Evolutionary conservation across 2,888 invertebrate species (phyloP).

Genomic region (Rotaria socialis): DNA sequence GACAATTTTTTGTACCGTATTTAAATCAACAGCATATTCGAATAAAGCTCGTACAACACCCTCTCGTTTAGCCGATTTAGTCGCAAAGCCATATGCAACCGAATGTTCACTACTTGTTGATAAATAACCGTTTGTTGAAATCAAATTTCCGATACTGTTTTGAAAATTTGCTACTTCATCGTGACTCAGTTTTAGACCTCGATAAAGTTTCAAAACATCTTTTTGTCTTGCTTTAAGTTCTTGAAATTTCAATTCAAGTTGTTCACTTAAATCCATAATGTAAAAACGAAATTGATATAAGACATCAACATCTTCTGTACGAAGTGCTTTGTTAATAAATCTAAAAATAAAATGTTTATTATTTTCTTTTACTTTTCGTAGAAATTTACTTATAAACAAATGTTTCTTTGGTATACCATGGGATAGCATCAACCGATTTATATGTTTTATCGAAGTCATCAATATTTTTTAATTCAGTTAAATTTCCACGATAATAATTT

Average conservation of each 20-base stretch:
- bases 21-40: not conserved
- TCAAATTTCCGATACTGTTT: conserved; percentile 21
- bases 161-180: conserved; percentile 4
- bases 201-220: not conserved
- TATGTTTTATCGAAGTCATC: not conserved
- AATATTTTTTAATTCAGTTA: not conserved
- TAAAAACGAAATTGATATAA: conserved; percentile 29
- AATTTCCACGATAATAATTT: conserved; percentile 20
- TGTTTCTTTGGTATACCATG: conserved; percentile 31
- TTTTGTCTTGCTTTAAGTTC: not conserved
- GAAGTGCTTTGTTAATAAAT: conserved; percentile 26
- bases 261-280: conserved; percentile 1
- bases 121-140: conserved; percentile 27
- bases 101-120: not conserved
- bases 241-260: not conserved
- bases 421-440: not conserved
- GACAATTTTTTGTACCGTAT: not conserved
- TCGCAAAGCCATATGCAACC: conserved; percentile 9
- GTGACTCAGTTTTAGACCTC: not conserved
- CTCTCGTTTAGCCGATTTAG: not conserved
- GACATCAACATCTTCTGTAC: conserved; percentile 20
- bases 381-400: not conserved
- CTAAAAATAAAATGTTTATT: not conserved
- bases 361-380: too few relatives aligned
- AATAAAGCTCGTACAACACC: not conserved